A percentile compares a stretch with the other conserved stretches of the same genome.
Conservation (phyloP, 2,113 vertebrate species). For the Brevimyrus niger region DNA sequence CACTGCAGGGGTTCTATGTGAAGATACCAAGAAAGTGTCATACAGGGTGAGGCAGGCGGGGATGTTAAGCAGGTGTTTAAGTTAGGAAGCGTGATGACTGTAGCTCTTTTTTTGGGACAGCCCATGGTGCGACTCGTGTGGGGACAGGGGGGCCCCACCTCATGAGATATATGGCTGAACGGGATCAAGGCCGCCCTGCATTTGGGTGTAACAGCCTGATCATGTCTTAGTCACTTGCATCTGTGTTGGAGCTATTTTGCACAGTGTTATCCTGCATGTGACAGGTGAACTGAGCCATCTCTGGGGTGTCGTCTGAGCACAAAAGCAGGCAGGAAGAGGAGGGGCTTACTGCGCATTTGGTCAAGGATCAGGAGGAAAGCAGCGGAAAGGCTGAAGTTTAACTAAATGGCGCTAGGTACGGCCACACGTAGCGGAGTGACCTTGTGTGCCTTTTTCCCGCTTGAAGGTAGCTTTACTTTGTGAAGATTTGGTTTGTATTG, state of each 20-base stretch:
- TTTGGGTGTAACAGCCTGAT: not conserved
- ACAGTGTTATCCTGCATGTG: not conserved
- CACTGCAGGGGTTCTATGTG: not conserved
- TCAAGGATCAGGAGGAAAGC: not conserved
- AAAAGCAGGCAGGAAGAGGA: not conserved
- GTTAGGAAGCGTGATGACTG: not conserved
- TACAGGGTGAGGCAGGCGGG: not conserved
- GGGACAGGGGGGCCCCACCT: not conserved
- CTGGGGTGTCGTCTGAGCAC: not conserved
- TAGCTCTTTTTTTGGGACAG: not conserved
- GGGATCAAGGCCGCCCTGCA: not conserved
- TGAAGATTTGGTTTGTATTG: not conserved
- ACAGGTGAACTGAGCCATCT: not conserved
- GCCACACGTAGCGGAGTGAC: not conserved
- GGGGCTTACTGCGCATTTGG: not conserved
- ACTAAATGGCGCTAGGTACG: not conserved
- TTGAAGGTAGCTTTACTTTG: not conserved
- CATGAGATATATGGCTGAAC: not conserved
- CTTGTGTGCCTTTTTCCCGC: not conserved
- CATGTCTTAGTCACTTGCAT: not conserved
- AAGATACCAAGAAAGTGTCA: not conserved
- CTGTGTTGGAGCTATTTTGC: not conserved
- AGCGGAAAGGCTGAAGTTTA: not conserved
- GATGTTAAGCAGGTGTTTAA: not conserved
- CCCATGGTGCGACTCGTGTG: not conserved